These are phyloP conservation scores for Drosophila littoralis DNA, from an alignment of 1,140 invertebrate species.

Conservation along the genomic window DNA sequence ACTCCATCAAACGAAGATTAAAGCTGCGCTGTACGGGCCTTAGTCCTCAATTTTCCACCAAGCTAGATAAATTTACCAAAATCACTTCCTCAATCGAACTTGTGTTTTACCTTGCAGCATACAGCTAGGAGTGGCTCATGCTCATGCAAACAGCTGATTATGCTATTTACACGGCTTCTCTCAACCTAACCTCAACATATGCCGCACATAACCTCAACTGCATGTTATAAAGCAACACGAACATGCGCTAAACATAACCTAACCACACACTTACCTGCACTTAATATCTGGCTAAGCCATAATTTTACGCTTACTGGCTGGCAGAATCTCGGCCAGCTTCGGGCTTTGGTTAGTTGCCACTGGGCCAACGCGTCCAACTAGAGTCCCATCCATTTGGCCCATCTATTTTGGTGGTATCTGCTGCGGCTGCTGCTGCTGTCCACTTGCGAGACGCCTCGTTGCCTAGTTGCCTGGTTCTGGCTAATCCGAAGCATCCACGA, in stretches of 20 bases:
- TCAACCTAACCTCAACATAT: background rate
- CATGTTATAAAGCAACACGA: background rate
- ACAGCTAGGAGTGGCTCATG: no score
- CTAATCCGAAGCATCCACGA: slow-evolving; percentile 2
- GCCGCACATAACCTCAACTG: slow-evolving; percentile 5
- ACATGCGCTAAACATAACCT: slow-evolving; percentile 8
- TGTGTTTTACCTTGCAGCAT: no score
- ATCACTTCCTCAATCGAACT: no score
- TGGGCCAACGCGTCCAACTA: background rate
- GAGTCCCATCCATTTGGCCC: slow-evolving; percentile 6
- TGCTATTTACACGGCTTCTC: background rate
- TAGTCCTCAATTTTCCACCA: no score
- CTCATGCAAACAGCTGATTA: background rate
- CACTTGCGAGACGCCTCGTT: slow-evolving; percentile 4
- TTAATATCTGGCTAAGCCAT: slow-evolving; percentile 19
- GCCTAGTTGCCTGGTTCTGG: slow-evolving; percentile 9
- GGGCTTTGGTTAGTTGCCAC: background rate
- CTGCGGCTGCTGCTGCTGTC: background rate
- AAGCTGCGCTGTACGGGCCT: no score
- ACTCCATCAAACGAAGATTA: no score
- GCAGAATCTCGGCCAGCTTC: background rate
- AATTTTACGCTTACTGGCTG: slow-evolving; percentile 4
- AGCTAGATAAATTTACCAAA: no score
- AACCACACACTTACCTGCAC: slow-evolving; percentile 5
- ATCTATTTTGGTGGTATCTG: slow-evolving; percentile 18